Base-by-base conservation (phyloP, 2,113 vertebrate genomes). In the Mohoua ochrocephala region DNA sequence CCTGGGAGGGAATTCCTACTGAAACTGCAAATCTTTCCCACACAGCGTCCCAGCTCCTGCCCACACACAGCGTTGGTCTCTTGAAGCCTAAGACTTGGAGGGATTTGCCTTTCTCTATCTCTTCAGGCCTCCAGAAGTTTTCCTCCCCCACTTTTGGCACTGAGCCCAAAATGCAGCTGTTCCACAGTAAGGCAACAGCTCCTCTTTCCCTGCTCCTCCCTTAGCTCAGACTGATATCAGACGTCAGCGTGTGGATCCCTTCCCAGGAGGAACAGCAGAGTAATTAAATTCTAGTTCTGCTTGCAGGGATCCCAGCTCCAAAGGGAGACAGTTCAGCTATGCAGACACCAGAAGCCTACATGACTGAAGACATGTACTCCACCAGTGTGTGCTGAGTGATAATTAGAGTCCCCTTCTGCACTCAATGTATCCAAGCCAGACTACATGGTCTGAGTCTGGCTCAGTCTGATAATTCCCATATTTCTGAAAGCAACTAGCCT, bases 121-220 rank as follows among this genome's bases (percentile, higher is more conserved):
- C 87, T 91, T 78, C 56, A 78, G 71, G 73, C 74, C 79, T 96
- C 56, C 84, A 89, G 84, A 93, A 97, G 70, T 45, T 95, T 93
- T 95, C 89, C 89, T 95, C 96, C 95, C 87, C 91, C 81, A 79
- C 77, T 89, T 87, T 56, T 97, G 96, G 95, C 95, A 91, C 65
- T 6, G 64, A 70, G 91, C 76, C 94, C 23, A 2, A 95, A 81
- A 80, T 61, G 93, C 94, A 95, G 95, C 96, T 97, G 89, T 89
- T 92, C 42, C 64, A 53, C 76, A 47, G 52, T 20, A 89, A 88
- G 39, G 45, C 83, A 89, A 50, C 31, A 84, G 53, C 73, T 93
- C 64, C 41, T 95, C 54, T 87, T 81, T 74, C 80, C 23, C 68
- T 56, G 56, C 80, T 92, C 44, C 84, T 95, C 86, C 75, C 87